Percentiles rank a stretch among this genome's conserved stretches.
Evolutionary conservation across 2,888 invertebrate genomes (phyloP).

Genomic region (Hemicrepidius hirtus): DNA sequence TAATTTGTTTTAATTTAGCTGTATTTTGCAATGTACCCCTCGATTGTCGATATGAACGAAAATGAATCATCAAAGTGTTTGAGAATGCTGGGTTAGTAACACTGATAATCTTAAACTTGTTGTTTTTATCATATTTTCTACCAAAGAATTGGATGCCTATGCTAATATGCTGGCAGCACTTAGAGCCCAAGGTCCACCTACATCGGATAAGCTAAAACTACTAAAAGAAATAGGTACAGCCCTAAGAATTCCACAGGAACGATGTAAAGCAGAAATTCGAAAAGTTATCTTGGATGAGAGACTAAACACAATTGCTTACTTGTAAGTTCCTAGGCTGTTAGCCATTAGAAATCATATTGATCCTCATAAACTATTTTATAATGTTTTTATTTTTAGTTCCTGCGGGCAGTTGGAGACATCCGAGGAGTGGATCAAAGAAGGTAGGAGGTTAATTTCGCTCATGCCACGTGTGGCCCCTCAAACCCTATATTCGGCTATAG

Average conservation of each 20-base stretch:
- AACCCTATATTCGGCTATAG: conserved; percentile 88
- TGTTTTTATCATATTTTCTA: conserved; percentile 67
- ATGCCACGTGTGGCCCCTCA: conserved; percentile 90
- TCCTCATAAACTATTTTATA: background rate
- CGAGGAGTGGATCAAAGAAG: conserved; percentile 89
- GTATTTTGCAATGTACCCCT: conserved; percentile 77
- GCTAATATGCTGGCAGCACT: conserved; percentile 91
- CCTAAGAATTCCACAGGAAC: conserved; percentile 91
- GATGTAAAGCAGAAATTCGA: conserved; percentile 93
- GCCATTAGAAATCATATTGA: background rate
- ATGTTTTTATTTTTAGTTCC: conserved; percentile 72
- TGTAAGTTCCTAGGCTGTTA: conserved; percentile 76
- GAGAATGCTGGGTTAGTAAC: conserved; percentile 84
- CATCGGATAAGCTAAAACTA: conserved; percentile 87
- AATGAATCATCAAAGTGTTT: conserved; percentile 93
- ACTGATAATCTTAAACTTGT: conserved; percentile 25
- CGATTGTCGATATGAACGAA: conserved; percentile 87
- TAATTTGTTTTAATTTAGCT: conserved; percentile 28
- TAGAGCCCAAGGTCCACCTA: conserved; percentile 93
- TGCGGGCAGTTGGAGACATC: conserved; percentile 81
- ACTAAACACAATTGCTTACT: conserved; percentile 90
- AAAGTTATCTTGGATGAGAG: conserved; percentile 95
- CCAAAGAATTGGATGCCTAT: conserved; percentile 92
- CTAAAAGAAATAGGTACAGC: conserved; percentile 87
- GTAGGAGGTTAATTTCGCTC: conserved; percentile 87